Evolutionary conservation across 2,113 vertebrate species (phyloP).

Genomic region (Menidia beryllina): DNA sequence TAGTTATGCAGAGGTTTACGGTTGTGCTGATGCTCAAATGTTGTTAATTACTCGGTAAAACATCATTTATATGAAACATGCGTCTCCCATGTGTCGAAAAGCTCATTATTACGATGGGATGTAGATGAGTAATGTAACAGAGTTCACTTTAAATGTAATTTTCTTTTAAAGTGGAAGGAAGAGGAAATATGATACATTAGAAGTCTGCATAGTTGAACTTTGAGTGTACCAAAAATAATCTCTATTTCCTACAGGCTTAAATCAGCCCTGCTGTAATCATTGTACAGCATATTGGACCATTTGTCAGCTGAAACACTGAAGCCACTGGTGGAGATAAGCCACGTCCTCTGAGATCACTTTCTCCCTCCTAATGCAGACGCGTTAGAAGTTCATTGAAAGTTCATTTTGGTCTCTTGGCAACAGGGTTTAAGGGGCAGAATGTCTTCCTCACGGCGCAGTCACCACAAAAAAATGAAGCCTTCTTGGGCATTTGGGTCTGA

Average conservation of each 20-base stretch:
- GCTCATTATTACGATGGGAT: too few species aligned
- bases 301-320: conserved; percentile 8
- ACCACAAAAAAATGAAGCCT: not conserved
- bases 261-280: not conserved
- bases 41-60: too few species aligned
- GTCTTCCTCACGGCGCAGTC: conserved; percentile 27
- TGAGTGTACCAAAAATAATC: not conserved
- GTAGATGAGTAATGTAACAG: too few species aligned
- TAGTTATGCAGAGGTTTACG: too few species aligned
- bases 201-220: too few species aligned
- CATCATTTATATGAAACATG: too few species aligned
- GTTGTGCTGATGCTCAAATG: not conserved
- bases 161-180: too few species aligned
- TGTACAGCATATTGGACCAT: not conserved
- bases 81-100: too few species aligned
- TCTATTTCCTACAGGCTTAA: rapidly evolving
- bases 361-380: conserved; percentile 1
- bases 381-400: conserved; percentile 62
- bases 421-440: conserved; percentile 42
- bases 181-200: too few species aligned
- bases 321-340: conserved; percentile 3
- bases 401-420: conserved; percentile 68
- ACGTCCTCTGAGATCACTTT: conserved; percentile 4
- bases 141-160: too few species aligned
- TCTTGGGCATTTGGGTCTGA: conserved; percentile 20